Conservation (phyloP, 2,113 vertebrate genomes). For the Hydropotes inermis region DNA sequence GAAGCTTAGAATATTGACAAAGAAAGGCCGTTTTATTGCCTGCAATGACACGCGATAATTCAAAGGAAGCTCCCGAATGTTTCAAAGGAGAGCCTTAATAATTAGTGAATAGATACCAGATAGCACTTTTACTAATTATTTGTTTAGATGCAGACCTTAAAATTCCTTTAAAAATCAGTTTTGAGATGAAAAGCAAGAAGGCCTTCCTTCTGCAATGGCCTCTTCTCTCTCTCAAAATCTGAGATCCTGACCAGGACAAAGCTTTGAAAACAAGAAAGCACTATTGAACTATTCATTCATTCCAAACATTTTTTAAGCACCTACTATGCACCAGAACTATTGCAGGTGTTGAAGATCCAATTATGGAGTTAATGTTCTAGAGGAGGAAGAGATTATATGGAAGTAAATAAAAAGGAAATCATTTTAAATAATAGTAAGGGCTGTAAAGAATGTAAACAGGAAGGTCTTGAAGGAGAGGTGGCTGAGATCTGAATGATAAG, state of each 20-base stretch:
- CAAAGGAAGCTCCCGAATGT: slow-evolving; percentile 27
- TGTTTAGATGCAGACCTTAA: background rate
- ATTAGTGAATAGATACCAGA: slow-evolving; percentile 31
- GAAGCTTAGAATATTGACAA: slow-evolving; percentile 65
- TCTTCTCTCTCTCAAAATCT: background rate
- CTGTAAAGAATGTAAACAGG: background rate
- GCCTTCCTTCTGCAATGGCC: background rate
- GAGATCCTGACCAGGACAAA: background rate
- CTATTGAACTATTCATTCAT: background rate
- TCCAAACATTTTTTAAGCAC: background rate
- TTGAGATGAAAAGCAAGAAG: slow-evolving; percentile 43
- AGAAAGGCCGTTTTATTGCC: slow-evolving; percentile 49
- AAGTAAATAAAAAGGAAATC: background rate
- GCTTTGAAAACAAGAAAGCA: slow-evolving; percentile 35
- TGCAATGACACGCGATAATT: slow-evolving; percentile 32
- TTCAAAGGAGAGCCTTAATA: slow-evolving; percentile 23
- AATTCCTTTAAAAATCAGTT: slow-evolving; percentile 29
- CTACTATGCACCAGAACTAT: background rate
- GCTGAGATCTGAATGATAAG: background rate
- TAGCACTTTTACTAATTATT: slow-evolving; percentile 48
- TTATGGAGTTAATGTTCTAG: background rate
- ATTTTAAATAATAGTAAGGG: background rate
- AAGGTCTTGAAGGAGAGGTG: background rate
- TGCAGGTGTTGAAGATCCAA: background rate
- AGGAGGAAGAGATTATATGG: background rate